phyloP scores from a whole-genome alignment of 2,797 vertebrate species.

The Atherinosoma microstoma region DNA sequence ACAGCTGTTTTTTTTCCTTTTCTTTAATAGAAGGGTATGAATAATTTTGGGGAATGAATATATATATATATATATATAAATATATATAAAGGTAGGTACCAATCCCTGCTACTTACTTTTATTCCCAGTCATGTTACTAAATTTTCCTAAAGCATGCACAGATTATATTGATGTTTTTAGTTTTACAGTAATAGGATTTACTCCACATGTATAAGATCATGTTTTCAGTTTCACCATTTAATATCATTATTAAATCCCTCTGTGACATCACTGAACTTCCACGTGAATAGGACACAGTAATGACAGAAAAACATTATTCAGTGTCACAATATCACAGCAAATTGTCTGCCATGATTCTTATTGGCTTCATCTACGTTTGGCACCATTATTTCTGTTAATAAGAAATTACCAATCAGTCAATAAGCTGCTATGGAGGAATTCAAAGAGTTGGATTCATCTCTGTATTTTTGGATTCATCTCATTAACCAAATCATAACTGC shows the following conservation, averaged over 20 bases:
- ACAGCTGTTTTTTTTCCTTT: too few species aligned
- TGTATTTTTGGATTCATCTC: conserved; percentile 56
- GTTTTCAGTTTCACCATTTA: background rate
- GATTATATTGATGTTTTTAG: too few species aligned
- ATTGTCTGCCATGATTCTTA: conserved; percentile 13
- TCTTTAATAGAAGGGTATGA: too few species aligned
- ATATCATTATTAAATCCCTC: background rate
- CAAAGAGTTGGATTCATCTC: conserved; percentile 46
- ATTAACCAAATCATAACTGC: conserved; percentile 67
- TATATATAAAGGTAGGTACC: too few species aligned
- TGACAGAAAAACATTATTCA: background rate
- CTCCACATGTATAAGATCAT: background rate
- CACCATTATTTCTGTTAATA: conserved; percentile 29
- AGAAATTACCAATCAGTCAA: conserved; percentile 56
- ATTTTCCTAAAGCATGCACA: too few species aligned
- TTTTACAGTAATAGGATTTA: background rate
- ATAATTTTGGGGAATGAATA: too few species aligned
- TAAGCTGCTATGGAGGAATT: conserved; percentile 43
- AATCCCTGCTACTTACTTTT: too few species aligned
- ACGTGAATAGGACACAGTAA: conserved; percentile 21
- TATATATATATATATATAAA: too few species aligned
- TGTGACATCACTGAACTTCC: conserved; percentile 2
- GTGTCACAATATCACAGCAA: conserved; percentile 17
- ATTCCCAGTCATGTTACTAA: too few species aligned
- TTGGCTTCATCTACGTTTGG: conserved; percentile 24